Conservation (phyloP, 1,140 invertebrate species). For the Schlechtendalia chinensis region DNA sequence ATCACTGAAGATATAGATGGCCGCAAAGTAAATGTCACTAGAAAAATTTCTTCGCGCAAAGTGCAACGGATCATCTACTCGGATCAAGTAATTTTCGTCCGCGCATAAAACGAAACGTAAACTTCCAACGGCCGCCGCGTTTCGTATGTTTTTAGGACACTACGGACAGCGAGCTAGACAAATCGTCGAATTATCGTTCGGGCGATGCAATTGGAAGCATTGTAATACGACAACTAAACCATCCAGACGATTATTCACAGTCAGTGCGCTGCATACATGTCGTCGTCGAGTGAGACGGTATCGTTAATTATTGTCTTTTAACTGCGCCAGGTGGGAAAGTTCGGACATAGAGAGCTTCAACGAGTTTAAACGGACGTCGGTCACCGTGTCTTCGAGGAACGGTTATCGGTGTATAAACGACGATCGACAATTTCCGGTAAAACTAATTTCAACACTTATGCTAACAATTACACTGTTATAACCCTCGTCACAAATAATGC, state of each 20-base stretch:
- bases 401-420: slow-evolving; percentile 11
- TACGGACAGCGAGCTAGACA: slow-evolving; percentile 17
- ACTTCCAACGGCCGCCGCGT: too few species aligned
- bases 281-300: not conserved
- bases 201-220: not conserved
- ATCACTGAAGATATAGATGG: slow-evolving; percentile 16
- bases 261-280: not conserved
- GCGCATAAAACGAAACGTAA: too few species aligned
- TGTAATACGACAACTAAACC: not conserved
- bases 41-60: slow-evolving; percentile 34
- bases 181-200: not conserved
- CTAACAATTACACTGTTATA: too few species aligned
- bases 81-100: slow-evolving; percentile 23
- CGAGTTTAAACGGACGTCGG: not conserved
- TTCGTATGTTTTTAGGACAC: not conserved
- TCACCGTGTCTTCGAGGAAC: not conserved
- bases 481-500: too few species aligned
- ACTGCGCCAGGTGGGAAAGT: slow-evolving; percentile 16
- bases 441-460: not conserved
- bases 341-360: not conserved
- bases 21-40: slow-evolving; percentile 34
- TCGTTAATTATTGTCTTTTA: not conserved
- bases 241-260: slow-evolving; percentile 32
- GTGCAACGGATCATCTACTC: slow-evolving; percentile 2
- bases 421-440: not conserved